Conservation (phyloP, 1,140 invertebrate species). For the Onthophagus taurus region DNA sequence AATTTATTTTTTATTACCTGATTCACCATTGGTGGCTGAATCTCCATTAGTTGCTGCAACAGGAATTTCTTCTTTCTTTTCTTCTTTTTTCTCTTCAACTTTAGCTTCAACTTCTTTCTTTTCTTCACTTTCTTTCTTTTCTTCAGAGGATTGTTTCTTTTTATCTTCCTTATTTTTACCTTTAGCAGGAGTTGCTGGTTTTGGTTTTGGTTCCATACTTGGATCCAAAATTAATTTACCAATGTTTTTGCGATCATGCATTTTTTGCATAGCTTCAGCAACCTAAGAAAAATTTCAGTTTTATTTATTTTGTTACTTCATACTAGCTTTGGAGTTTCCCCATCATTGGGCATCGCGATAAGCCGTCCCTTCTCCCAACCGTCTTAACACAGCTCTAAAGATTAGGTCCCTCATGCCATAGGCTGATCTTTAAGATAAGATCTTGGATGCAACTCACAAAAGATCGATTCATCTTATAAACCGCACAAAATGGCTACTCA, state of each 20-base stretch:
- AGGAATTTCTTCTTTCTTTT: slow-evolving; percentile 43
- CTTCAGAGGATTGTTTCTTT: slow-evolving; percentile 57
- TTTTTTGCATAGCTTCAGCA: slow-evolving; percentile 81
- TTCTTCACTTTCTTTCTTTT: slow-evolving; percentile 55
- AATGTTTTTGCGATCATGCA: slow-evolving; percentile 85
- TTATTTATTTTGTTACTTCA: no score
- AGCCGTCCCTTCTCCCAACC: no score
- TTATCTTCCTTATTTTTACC: slow-evolving; percentile 59
- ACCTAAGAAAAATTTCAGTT: slow-evolving; percentile 45
- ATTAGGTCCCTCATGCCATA: no score
- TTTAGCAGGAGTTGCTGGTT: slow-evolving; percentile 65
- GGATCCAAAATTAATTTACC: slow-evolving; percentile 81
- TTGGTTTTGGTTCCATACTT: slow-evolving; percentile 63
- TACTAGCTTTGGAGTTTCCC: no score
- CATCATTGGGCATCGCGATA: no score
- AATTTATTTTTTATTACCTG: no score
- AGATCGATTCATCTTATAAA: no score
- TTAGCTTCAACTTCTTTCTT: slow-evolving; percentile 50
- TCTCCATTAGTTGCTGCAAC: slow-evolving; percentile 45
- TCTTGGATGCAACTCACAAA: no score
- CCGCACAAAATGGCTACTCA: no score
- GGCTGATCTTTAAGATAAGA: no score
- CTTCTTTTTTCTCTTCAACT: slow-evolving; percentile 45
- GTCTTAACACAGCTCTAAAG: no score
- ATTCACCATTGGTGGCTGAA: slow-evolving; percentile 44